Conservation (phyloP, 92 coral and sea anemone species). For the Phenganax marumi region DNA sequence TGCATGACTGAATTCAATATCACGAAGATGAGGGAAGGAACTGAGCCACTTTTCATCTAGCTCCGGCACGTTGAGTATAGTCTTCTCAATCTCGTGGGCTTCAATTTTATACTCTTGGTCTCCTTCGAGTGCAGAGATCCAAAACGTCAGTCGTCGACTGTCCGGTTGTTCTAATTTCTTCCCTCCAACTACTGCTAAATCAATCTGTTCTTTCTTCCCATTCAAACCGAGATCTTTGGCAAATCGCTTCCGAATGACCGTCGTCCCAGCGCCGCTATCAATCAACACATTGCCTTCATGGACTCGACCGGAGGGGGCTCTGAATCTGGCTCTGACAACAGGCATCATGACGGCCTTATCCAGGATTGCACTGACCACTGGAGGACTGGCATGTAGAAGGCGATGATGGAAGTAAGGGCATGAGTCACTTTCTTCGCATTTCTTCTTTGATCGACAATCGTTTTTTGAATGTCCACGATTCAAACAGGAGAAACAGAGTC, state of each 20-base stretch:
- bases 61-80: background rate
- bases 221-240: constrained; percentile 57
- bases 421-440: background rate
- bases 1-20: constrained; percentile 33
- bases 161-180: constrained; percentile 2
- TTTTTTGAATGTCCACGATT: background rate
- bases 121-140: background rate
- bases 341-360: too few species aligned
- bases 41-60: constrained; percentile 26
- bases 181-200: constrained; percentile 47
- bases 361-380: too few species aligned
- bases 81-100: background rate
- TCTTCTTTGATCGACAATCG: constrained; percentile 2
- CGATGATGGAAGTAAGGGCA: constrained; percentile 6
- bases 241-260: constrained; percentile 55
- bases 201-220: constrained; percentile 46
- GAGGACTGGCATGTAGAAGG: background rate
- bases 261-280: constrained; percentile 65
- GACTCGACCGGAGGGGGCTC: constrained; percentile 52
- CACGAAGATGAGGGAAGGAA: constrained; percentile 33
- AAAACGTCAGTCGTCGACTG: background rate
- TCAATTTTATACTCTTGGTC: too few species aligned
- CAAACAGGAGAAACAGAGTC: constrained; percentile 38
- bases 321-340: too few species aligned
- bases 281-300: constrained; percentile 58